phyloP scores from a whole-genome alignment of 2,888 invertebrate species.

The Crocallis elinguaria region DNA sequence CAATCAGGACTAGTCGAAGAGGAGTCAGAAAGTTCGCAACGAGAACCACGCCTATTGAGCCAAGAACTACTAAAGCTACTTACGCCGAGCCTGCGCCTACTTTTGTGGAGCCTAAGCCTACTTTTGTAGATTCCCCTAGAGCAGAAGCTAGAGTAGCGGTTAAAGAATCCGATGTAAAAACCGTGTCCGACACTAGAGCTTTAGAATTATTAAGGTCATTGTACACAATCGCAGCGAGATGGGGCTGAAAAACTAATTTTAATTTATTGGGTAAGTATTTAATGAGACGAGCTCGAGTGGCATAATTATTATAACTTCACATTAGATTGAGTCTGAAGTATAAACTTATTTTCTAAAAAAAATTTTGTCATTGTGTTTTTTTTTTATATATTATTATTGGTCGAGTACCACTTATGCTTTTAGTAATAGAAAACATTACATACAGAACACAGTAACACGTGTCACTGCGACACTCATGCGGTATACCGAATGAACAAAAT shows the following conservation, averaged over 20 bases:
- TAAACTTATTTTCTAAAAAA: conserved; percentile 3
- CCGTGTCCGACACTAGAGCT: conserved; percentile 90
- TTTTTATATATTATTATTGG: neutral
- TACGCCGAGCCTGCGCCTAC: conserved; percentile 1
- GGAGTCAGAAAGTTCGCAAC: conserved; percentile 67
- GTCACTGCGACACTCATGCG: no score
- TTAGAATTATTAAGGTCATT: conserved; percentile 92
- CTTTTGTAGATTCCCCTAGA: conserved; percentile 63
- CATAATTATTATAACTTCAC: conserved; percentile 23
- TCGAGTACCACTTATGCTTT: neutral
- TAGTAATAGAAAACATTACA: neutral
- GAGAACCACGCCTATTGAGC: conserved; percentile 57
- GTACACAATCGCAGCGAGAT: conserved; percentile 93
- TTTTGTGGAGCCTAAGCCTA: conserved; percentile 42
- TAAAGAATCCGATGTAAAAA: conserved; percentile 62
- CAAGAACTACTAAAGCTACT: conserved; percentile 50
- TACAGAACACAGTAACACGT: neutral
- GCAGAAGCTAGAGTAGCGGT: conserved; percentile 72
- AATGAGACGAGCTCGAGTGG: conserved; percentile 34
- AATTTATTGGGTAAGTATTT: conserved; percentile 30
- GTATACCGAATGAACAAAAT: no score
- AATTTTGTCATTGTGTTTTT: conserved; percentile 11
- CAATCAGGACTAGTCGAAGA: conserved; percentile 63
- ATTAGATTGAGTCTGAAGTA: conserved; percentile 13
- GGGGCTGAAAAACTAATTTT: conserved; percentile 81